Percentiles rank a stretch among this genome's conserved stretches.
Conservation (phyloP, 2,797 vertebrate genomes). For the Periparus ater region DNA sequence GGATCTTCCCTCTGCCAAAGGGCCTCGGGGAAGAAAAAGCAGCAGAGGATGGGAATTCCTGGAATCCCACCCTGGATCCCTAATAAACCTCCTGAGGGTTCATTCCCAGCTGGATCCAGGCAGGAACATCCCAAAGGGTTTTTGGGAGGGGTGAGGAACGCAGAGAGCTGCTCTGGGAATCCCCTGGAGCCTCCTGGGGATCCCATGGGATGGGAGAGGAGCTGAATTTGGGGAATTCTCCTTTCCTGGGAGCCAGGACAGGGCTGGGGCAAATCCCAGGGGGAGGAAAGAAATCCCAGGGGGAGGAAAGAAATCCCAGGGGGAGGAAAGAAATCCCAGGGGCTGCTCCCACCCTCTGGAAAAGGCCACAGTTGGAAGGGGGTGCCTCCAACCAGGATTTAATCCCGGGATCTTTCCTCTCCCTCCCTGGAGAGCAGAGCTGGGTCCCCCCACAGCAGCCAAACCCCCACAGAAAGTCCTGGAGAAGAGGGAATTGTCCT, state of each 20-base stretch:
- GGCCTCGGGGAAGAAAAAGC: neutral
- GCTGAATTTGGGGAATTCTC: neutral
- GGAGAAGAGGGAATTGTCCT: neutral
- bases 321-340: neutral
- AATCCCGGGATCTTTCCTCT: neutral
- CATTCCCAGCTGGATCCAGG: neutral
- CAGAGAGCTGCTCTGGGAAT: neutral
- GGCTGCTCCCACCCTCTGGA: neutral
- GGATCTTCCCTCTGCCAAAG: neutral
- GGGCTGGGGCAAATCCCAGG: neutral
- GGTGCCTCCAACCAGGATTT: neutral
- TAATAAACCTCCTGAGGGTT: too few relatives aligned
- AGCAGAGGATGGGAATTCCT: neutral
- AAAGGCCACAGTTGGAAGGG: rapidly evolving
- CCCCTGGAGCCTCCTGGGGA: neutral
- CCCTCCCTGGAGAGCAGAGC: neutral
- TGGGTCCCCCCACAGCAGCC: neutral
- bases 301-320: neutral
- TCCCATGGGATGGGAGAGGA: neutral
- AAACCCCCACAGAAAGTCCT: neutral
- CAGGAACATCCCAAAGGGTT: neutral
- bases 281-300: neutral
- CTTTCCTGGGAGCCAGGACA: neutral
- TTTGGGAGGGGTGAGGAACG: neutral
- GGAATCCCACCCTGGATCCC: neutral